phyloP scores from a whole-genome alignment of 2,797 vertebrate genomes.

The Cheirogaleus major region DNA sequence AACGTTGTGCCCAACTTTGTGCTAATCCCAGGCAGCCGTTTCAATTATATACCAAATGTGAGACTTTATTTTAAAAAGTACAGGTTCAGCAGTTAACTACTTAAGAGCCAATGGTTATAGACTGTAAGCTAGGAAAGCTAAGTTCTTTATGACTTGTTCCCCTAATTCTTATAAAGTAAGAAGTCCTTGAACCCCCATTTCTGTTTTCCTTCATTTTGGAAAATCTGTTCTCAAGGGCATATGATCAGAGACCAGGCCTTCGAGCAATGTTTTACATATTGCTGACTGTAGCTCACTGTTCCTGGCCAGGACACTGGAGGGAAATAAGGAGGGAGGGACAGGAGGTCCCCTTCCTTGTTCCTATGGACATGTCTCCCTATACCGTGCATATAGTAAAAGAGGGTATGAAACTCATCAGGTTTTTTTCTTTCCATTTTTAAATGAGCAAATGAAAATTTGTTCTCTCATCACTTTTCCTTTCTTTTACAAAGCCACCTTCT shows the following conservation, averaged over 20 bases:
- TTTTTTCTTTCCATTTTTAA: not conserved
- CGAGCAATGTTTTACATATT: not conserved
- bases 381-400: not conserved
- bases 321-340: not conserved
- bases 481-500: not conserved
- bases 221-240: not conserved
- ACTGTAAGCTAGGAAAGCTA: not conserved
- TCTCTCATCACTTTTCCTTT: not conserved
- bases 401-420: not conserved
- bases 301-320: not conserved
- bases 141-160: not conserved
- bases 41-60: not conserved
- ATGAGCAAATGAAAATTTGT: conserved; percentile 9
- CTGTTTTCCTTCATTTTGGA: conserved; percentile 35
- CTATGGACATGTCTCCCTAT: not conserved
- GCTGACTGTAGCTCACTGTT: not conserved
- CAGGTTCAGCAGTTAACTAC: not conserved
- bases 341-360: not conserved
- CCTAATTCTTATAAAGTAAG: not conserved
- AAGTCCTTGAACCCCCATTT: conserved; percentile 24
- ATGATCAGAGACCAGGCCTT: not conserved
- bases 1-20: not conserved
- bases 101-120: not conserved
- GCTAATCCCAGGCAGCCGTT: conserved; percentile 20
- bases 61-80: conserved; percentile 34